Conservation (phyloP, 2,888 invertebrate species). For the Oscheius sp. region DNA sequence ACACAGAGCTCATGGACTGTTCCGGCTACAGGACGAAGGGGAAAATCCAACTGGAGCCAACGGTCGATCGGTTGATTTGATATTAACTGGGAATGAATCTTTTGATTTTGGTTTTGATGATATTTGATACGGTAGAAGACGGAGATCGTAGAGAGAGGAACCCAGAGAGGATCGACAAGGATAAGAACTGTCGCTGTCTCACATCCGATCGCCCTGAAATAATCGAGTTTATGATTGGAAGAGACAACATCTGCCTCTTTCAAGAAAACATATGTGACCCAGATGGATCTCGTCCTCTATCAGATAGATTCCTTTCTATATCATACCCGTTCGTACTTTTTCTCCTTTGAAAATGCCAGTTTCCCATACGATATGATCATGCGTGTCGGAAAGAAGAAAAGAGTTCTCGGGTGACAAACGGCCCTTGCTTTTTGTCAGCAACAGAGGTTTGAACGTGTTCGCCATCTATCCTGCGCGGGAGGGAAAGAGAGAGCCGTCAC, state of each 20-base stretch:
- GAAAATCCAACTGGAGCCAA: constrained; percentile 53
- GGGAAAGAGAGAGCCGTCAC: constrained; percentile 1
- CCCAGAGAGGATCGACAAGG: constrained; percentile 60
- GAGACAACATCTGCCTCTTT: constrained; percentile 12
- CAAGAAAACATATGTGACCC: constrained; percentile 9
- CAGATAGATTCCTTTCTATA: neutral
- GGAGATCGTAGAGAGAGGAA: constrained; percentile 48
- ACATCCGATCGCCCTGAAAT: constrained; percentile 47
- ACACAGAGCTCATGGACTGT: constrained; percentile 45
- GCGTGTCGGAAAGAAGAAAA: constrained; percentile 15
- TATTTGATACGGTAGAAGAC: constrained; percentile 58
- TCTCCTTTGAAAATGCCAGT: neutral
- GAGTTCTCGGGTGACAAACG: constrained; percentile 15
- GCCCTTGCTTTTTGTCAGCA: constrained; percentile 4
- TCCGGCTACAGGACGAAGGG: constrained; percentile 36
- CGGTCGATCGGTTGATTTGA: constrained; percentile 25
- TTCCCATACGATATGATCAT: constrained; percentile 16
- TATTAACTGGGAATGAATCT: constrained; percentile 2
- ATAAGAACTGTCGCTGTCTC: constrained; percentile 51
- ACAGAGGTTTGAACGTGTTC: neutral
- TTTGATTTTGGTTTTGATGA: constrained; percentile 27
- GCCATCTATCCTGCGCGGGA: constrained; percentile 5
- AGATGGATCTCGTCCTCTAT: constrained; percentile 4
- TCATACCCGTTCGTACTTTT: neutral
- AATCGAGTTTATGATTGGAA: neutral